Conservation (phyloP, 2,797 vertebrate genomes). For the Manis pentadactyla region DNA sequence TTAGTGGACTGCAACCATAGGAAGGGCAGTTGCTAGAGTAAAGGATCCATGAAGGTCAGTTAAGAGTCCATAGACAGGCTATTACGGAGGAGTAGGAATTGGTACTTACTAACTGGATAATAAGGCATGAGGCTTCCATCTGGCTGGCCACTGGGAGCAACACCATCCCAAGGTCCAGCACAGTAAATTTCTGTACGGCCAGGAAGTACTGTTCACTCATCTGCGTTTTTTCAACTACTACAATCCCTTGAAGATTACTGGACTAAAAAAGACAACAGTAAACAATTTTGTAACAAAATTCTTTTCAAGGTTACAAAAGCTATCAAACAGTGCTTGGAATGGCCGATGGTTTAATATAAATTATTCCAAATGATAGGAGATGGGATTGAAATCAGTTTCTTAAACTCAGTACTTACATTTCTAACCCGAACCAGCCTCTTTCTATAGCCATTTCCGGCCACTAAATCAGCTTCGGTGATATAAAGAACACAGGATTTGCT, state of each 20-base stretch:
- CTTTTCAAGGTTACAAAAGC: conserved; percentile 44
- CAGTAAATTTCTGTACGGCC: conserved; percentile 92
- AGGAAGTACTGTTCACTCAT: conserved; percentile 93
- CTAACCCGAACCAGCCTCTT: conserved; percentile 93
- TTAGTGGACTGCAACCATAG: background rate
- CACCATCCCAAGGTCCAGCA: conserved; percentile 93
- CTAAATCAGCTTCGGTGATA: conserved; percentile 93
- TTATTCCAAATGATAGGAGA: background rate
- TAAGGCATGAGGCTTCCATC: conserved; percentile 92
- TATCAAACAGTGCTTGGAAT: background rate
- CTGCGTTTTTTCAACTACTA: conserved; percentile 92
- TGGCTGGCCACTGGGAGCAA: conserved; percentile 92
- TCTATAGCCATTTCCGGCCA: conserved; percentile 91
- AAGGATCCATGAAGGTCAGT: background rate
- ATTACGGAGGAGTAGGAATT: background rate
- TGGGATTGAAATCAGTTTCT: background rate
- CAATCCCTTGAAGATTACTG: conserved; percentile 88
- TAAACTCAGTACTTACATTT: conserved; percentile 89
- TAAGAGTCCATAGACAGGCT: background rate
- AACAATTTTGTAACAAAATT: background rate
- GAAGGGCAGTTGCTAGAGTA: background rate
- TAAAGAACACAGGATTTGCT: conserved; percentile 92
- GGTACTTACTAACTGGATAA: conserved; percentile 91
- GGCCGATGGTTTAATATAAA: background rate
- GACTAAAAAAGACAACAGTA: conserved; percentile 84